These are phyloP conservation scores for Crepidodera aurea DNA, from an alignment of 2,888 invertebrate species.

Conservation along the genomic window DNA sequence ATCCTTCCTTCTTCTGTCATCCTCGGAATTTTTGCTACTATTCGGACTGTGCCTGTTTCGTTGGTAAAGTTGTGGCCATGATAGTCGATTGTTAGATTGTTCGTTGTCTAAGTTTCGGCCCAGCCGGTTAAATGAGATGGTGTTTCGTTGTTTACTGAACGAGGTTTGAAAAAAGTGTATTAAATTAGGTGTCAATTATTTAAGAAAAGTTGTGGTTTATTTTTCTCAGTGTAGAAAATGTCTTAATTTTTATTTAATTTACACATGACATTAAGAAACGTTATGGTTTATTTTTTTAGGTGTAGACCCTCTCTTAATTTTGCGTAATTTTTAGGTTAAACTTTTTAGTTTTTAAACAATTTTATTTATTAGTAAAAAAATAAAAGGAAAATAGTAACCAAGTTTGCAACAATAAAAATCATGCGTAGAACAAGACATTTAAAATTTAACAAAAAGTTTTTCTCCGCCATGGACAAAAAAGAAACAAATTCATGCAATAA, in stretches of 20 bases:
- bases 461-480: constrained; percentile 3
- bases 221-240: no score
- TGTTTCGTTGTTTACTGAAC: constrained; percentile 61
- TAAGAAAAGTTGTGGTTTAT: no score
- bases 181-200: no score
- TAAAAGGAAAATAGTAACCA: no score
- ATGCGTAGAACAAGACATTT: constrained; percentile 14
- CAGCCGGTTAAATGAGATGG: constrained; percentile 53
- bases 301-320: no score
- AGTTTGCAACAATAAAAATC: neutral
- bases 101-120: constrained; percentile 63
- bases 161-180: neutral
- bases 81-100: constrained; percentile 62
- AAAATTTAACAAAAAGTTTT: neutral
- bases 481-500: constrained; percentile 1
- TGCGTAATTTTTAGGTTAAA: no score
- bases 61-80: constrained; percentile 67
- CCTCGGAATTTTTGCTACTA: constrained; percentile 57
- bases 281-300: no score
- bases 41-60: constrained; percentile 46
- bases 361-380: no score
- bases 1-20: constrained; percentile 61
- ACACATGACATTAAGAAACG: no score
- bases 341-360: no score
- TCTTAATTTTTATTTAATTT: no score